Conservation (phyloP, 92 coral and sea anemone species). For the Phenganax subtilis region DNA sequence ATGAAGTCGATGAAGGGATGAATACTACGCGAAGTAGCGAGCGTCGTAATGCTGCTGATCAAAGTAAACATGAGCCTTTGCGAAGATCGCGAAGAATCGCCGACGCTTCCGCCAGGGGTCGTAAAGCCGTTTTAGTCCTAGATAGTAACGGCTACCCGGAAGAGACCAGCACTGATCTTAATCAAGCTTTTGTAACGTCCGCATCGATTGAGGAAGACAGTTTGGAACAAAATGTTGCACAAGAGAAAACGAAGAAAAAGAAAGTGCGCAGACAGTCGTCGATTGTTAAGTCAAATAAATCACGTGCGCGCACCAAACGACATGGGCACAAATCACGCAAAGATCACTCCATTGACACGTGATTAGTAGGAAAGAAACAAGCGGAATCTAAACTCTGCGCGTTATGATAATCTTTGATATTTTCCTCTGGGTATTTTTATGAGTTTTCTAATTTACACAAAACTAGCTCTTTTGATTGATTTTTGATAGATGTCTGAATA, state of each 20-base stretch:
- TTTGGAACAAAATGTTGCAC: neutral
- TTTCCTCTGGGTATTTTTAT: too few relatives aligned
- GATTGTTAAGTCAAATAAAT: conserved; percentile 23
- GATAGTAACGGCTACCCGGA: neutral
- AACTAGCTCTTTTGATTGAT: neutral
- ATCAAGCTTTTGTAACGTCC: conserved; percentile 33
- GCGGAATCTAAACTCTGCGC: neutral
- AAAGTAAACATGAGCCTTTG: neutral
- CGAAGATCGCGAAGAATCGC: conserved; percentile 37
- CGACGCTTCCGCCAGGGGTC: conserved; percentile 5
- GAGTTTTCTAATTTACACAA: too few relatives aligned
- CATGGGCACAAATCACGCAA: conserved; percentile 1
- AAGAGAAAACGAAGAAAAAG: neutral
- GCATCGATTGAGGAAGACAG: neutral
- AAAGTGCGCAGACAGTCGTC: conserved; percentile 34
- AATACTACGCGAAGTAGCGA: conserved; percentile 10
- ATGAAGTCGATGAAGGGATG: neutral
- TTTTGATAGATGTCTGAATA: neutral
- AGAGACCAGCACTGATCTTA: conserved; percentile 15
- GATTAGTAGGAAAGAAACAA: neutral
- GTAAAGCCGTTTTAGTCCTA: conserved; percentile 10
- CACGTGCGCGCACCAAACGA: conserved; percentile 33
- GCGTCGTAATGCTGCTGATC: conserved; percentile 2
- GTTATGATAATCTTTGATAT: neutral
- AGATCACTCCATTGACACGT: conserved; percentile 35